These are phyloP conservation scores for Metopolophium dirhodum DNA, from an alignment of 1,140 invertebrate species.

Conservation along the genomic window DNA sequence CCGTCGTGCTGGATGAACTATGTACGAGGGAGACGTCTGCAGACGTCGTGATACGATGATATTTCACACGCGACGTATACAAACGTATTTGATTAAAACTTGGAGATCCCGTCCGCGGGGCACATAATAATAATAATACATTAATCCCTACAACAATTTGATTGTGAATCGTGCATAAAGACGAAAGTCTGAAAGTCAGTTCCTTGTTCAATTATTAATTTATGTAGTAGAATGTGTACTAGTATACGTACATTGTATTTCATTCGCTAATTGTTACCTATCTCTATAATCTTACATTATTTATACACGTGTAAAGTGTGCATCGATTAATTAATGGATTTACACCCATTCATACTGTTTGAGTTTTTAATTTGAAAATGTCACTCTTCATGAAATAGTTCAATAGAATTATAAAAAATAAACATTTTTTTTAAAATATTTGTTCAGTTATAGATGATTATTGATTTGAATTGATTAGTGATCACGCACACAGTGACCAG, in stretches of 20 bases:
- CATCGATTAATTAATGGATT: background rate
- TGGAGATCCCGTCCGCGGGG: background rate
- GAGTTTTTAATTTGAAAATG: background rate
- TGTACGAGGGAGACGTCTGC: background rate
- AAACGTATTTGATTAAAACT: slow-evolving; percentile 36
- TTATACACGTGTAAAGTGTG: background rate
- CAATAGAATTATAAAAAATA: background rate
- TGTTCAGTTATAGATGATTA: too few species aligned
- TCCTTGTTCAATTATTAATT: background rate
- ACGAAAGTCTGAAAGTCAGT: background rate
- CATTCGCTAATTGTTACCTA: background rate
- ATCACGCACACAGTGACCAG: too few species aligned
- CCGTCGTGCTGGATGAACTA: background rate
- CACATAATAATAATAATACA: background rate
- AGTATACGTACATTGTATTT: background rate
- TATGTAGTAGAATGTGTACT: background rate
- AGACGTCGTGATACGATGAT: background rate
- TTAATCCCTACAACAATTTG: background rate
- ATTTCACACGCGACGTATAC: slow-evolving; percentile 27
- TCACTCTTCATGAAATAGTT: background rate
- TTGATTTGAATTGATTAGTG: too few species aligned
- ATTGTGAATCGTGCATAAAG: too few species aligned
- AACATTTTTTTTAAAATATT: background rate
- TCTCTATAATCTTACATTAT: background rate
- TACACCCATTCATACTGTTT: background rate